These are phyloP conservation scores for Ptychochromis oligacanthus DNA, from an alignment of 2,113 vertebrate species.

Conservation along the genomic window DNA sequence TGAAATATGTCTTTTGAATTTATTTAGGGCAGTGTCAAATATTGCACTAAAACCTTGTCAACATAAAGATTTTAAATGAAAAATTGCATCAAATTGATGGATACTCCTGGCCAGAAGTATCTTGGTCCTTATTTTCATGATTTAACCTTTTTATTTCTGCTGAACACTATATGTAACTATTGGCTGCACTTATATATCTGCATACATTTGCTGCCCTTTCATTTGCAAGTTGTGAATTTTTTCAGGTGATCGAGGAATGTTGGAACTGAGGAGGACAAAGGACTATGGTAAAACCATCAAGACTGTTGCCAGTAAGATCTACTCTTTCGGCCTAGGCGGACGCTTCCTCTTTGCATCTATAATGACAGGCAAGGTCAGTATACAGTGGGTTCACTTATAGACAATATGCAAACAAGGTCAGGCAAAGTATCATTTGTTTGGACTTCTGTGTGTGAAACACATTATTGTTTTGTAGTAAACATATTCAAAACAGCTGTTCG, in stretches of 20 bases:
- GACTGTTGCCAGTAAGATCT: conserved; percentile 86
- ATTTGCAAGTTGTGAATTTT: background rate
- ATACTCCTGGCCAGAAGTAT: background rate
- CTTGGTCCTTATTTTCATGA: rapidly evolving
- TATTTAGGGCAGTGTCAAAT: background rate
- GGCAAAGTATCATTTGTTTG: background rate
- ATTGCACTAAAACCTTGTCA: background rate
- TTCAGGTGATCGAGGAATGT: conserved; percentile 84
- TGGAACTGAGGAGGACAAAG: conserved; percentile 84
- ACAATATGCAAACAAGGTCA: conserved; percentile 11
- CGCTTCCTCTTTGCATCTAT: conserved; percentile 93
- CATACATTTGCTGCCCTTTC: background rate
- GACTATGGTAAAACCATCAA: conserved; percentile 86
- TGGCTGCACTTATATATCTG: background rate
- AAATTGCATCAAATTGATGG: background rate
- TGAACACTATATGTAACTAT: background rate
- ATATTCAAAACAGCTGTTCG: rapidly evolving
- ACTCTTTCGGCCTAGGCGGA: conserved; percentile 91
- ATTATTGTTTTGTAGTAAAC: background rate
- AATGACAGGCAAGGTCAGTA: conserved; percentile 88
- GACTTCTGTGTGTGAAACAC: background rate
- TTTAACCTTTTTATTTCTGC: background rate
- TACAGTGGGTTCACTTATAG: background rate
- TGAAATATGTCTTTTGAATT: background rate
- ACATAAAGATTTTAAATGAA: background rate